phyloP scores from a whole-genome alignment of 2,113 vertebrate species.

The Mormyrus lacerda region DNA sequence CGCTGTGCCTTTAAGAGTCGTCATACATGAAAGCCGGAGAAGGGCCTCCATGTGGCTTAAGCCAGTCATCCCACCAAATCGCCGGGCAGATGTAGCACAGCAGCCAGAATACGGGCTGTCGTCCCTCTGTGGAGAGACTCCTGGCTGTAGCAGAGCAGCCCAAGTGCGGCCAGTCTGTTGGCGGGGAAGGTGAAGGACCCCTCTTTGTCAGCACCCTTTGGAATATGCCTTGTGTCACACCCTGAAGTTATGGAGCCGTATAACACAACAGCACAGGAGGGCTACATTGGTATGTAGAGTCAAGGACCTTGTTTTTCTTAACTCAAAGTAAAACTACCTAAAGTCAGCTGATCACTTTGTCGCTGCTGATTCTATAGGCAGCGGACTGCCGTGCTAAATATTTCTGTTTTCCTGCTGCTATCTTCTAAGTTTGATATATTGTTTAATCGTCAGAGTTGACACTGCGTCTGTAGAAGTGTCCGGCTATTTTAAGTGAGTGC shows the following conservation, averaged over 20 bases:
- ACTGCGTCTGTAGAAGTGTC: background rate
- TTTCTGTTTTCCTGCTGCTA: background rate
- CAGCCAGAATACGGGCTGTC: constrained; percentile 47
- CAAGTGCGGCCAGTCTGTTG: background rate
- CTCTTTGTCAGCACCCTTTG: constrained; percentile 24
- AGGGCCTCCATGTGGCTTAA: constrained; percentile 63
- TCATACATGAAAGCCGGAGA: constrained; percentile 61
- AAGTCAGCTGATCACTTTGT: background rate
- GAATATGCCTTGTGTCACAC: constrained; percentile 47
- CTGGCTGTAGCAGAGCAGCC: background rate
- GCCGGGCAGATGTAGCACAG: constrained; percentile 66
- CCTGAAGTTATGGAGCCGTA: constrained; percentile 62
- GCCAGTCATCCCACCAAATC: constrained; percentile 63
- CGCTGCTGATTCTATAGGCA: background rate
- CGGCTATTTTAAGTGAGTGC: background rate
- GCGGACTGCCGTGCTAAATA: background rate
- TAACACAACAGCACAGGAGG: constrained; percentile 58
- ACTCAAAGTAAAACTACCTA: background rate
- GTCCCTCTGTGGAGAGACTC: background rate
- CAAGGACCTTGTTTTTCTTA: background rate
- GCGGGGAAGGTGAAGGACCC: constrained; percentile 42
- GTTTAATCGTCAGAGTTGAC: background rate
- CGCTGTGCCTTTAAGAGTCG: constrained; percentile 69
- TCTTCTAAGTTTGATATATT: background rate
- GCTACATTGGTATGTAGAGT: constrained; percentile 63